These are phyloP conservation scores for Phrynosoma blainvillii DNA, from an alignment of 2,113 vertebrate species.

Conservation along the genomic window DNA sequence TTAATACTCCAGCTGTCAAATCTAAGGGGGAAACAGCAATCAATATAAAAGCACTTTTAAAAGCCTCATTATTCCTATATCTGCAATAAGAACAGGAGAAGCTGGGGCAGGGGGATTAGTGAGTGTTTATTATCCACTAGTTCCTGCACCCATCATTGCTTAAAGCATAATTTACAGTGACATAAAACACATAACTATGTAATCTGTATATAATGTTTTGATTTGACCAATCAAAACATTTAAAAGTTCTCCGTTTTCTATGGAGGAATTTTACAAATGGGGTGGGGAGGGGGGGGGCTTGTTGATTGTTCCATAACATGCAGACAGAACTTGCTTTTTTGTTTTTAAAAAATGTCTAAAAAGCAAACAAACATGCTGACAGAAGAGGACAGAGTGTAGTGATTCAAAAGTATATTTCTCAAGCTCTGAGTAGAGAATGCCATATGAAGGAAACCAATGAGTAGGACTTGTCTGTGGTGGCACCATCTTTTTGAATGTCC, in stretches of 20 bases:
- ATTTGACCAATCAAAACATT: background rate
- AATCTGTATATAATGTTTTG: background rate
- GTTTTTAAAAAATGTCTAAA: too few relatives aligned
- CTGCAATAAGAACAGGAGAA: slow-evolving; percentile 11
- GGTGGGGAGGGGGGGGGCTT: too few relatives aligned
- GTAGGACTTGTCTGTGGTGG: too few relatives aligned
- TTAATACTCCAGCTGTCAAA: slow-evolving; percentile 69
- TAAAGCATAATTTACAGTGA: background rate
- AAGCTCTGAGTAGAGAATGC: too few relatives aligned
- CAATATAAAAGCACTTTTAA: slow-evolving; percentile 52
- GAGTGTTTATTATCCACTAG: background rate
- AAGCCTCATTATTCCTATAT: slow-evolving; percentile 11
- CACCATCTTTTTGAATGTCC: too few relatives aligned
- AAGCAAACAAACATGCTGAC: too few relatives aligned
- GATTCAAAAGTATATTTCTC: too few relatives aligned
- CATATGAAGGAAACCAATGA: too few relatives aligned
- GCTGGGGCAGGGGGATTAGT: background rate
- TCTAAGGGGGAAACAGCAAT: slow-evolving; percentile 49
- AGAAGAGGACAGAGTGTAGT: too few relatives aligned
- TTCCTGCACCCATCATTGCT: slow-evolving; percentile 15
- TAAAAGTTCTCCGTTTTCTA: background rate
- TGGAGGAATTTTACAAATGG: background rate
- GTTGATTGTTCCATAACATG: too few relatives aligned
- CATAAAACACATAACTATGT: background rate
- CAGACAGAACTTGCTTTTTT: too few relatives aligned